Percentiles rank a stretch among this genome's conserved stretches.
phyloP scores from a whole-genome alignment of 2,797 vertebrate genomes.

The Amblyopsis hoosieri region DNA sequence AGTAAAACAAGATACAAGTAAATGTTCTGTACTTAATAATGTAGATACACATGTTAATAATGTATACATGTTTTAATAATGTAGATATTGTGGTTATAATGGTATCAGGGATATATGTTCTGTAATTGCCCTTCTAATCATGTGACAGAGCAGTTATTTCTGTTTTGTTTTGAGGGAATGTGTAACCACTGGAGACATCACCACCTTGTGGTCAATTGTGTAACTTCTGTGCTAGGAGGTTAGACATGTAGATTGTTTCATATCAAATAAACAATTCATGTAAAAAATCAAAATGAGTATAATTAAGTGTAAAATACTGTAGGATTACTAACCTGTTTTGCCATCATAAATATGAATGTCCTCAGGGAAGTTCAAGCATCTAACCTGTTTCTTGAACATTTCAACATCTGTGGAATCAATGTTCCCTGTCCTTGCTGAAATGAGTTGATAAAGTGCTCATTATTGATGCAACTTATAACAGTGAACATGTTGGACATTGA shows the following conservation, averaged over 20 bases:
- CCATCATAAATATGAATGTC: slow-evolving; percentile 61
- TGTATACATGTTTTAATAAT: not conserved
- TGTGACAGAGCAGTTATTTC: not conserved
- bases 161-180: not conserved
- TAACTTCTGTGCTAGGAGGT: not conserved
- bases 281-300: not conserved
- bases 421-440: slow-evolving; percentile 66
- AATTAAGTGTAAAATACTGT: not conserved
- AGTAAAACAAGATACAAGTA: not conserved
- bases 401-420: slow-evolving; percentile 56
- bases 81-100: not conserved
- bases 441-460: not conserved
- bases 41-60: not conserved
- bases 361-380: slow-evolving; percentile 68
- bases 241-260: not conserved
- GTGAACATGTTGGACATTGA: not conserved
- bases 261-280: not conserved
- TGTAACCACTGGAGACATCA: slow-evolving; percentile 15
- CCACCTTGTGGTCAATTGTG: slow-evolving; percentile 48
- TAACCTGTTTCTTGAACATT: slow-evolving; percentile 63
- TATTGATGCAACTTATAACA: not conserved
- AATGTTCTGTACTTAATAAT: not conserved
- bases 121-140: slow-evolving; percentile 7
- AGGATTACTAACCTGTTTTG: slow-evolving; percentile 56
- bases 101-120: not conserved